A percentile compares a stretch with the other conserved stretches of the same genome.
These are phyloP conservation scores for Gopherus flavomarginatus DNA, from an alignment of 2,113 vertebrate species.

Conservation along the genomic window DNA sequence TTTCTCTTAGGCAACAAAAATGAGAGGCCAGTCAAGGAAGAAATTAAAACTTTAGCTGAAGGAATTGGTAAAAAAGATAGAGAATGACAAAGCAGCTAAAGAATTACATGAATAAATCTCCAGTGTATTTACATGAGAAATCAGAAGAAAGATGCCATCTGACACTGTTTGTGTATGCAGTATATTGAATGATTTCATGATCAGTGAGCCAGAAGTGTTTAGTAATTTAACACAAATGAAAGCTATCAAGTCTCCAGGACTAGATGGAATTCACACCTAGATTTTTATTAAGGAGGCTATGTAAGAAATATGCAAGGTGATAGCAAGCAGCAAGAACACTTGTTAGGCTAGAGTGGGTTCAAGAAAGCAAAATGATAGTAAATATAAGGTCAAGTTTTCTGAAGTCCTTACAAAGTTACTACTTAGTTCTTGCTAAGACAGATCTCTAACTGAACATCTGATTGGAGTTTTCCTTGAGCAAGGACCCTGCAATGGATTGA, in stretches of 20 bases:
- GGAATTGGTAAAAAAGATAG: background rate
- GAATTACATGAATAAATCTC: background rate
- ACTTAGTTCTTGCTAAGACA: background rate
- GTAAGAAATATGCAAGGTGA: background rate
- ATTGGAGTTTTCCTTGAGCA: background rate
- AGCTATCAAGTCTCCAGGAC: background rate
- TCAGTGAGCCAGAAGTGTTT: background rate
- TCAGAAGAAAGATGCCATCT: conserved; percentile 8
- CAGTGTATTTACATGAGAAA: background rate
- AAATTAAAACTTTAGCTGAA: background rate
- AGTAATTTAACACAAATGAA: conserved; percentile 14
- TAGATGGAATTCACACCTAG: background rate
- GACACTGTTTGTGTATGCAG: background rate
- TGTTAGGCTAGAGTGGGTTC: background rate
- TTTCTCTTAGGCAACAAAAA: background rate
- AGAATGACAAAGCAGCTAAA: background rate
- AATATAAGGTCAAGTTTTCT: background rate
- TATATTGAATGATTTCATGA: conserved; percentile 23
- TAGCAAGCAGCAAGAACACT: background rate
- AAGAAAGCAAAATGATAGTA: background rate
- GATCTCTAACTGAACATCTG: background rate
- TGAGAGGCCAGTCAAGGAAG: conserved; percentile 9
- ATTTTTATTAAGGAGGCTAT: background rate
- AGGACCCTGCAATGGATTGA: background rate
- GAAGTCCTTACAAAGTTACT: background rate